Percentiles rank a stretch among this genome's conserved stretches.
These are phyloP conservation scores for Lutraria lutraria DNA, from an alignment of 2,888 invertebrate genomes.

Conservation along the genomic window DNA sequence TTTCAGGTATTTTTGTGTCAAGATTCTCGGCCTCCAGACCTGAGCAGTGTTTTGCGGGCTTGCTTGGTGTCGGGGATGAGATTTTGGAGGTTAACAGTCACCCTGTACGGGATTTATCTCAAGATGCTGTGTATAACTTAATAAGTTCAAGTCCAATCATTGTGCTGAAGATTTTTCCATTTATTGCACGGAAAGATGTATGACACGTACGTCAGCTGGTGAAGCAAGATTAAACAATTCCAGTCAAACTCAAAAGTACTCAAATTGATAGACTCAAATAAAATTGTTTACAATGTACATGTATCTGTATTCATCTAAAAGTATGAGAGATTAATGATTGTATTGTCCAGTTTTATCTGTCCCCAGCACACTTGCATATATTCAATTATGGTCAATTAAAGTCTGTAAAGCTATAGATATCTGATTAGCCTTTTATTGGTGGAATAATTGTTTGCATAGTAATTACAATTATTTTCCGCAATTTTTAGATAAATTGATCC, in stretches of 20 bases:
- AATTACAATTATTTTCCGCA: too few relatives aligned
- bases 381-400: too few relatives aligned
- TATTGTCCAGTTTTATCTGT: too few relatives aligned
- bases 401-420: too few relatives aligned
- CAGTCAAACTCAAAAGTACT: background rate
- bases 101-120: constrained; percentile 78
- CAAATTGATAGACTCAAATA: background rate
- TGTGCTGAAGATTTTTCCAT: constrained; percentile 78
- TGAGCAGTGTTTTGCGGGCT: constrained; percentile 83
- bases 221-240: background rate
- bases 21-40: constrained; percentile 82
- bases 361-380: too few relatives aligned
- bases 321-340: too few relatives aligned
- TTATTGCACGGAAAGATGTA: constrained; percentile 75
- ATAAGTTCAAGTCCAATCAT: constrained; percentile 81
- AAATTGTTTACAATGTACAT: too few relatives aligned
- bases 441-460: too few relatives aligned
- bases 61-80: constrained; percentile 85
- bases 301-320: too few relatives aligned
- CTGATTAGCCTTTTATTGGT: too few relatives aligned
- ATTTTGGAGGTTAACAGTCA: constrained; percentile 84
- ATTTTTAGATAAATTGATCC: too few relatives aligned
- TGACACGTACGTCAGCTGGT: constrained; percentile 30
- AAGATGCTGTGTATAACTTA: constrained; percentile 84
- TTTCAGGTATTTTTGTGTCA: constrained; percentile 85